phyloP scores from a whole-genome alignment of 92 coral and sea anemone genomes.

The Umimayanthus kanabou region DNA sequence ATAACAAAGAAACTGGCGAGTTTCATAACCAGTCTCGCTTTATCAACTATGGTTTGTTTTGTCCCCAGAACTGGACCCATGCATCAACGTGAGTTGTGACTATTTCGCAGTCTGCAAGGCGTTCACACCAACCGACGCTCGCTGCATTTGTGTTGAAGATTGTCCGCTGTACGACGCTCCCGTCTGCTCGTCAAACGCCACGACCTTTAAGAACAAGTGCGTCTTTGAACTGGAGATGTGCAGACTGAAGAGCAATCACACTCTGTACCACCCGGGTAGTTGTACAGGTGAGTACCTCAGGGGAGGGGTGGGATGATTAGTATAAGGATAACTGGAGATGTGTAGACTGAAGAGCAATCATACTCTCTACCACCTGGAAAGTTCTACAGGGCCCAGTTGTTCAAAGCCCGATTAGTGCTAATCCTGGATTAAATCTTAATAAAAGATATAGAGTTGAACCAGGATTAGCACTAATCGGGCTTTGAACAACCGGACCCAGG shows the following conservation, averaged over 20 bases:
- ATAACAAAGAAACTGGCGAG: no score
- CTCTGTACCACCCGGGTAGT: neutral
- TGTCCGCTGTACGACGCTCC: constrained; percentile 54
- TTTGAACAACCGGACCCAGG: no score
- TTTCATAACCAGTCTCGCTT: no score
- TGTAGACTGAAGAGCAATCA: neutral
- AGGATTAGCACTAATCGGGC: no score
- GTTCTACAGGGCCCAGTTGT: constrained; percentile 66
- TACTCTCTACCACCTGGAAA: constrained; percentile 1
- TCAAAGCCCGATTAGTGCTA: no score
- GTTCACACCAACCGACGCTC: constrained; percentile 50
- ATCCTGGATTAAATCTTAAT: no score
- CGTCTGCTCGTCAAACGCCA: constrained; percentile 52
- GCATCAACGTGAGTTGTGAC: constrained; percentile 49
- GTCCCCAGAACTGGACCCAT: constrained; percentile 54
- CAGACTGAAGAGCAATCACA: constrained; percentile 20
- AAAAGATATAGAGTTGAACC: no score
- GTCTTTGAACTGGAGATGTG: constrained; percentile 60
- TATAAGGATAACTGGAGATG: neutral
- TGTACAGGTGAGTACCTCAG: neutral
- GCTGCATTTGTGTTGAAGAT: constrained; percentile 49
- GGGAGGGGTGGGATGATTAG: neutral
- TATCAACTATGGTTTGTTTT: neutral
- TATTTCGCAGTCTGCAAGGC: constrained; percentile 58
- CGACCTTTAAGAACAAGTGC: constrained; percentile 50